Evolutionary conservation across 2,888 invertebrate genomes (phyloP), one percentile per base, ranked within the genome.

Genomic region (Cerastoderma edule): DNA sequence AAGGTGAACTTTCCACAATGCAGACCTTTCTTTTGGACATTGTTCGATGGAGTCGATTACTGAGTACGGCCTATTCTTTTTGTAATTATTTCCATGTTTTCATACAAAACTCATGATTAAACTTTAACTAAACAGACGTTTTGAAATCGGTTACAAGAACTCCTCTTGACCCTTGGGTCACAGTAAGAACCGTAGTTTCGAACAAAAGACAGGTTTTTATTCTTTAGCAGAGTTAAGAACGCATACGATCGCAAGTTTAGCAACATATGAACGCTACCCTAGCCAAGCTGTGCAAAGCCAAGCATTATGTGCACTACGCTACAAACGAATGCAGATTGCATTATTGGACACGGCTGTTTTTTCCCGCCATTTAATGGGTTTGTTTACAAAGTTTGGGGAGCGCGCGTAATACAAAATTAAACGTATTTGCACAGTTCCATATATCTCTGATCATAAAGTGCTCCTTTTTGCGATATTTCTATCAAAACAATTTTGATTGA

Each of bases 321-420:
- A 30, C 28, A 27, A 68, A 50, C 48, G 57, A 68, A 39, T 68
- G 57, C 68, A 68, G 60, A 60, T 39, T 60, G 39, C 33, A 60
- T 33, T 60, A 60, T 60, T 39, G 60, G 60, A 60, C 19, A 60
- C 33, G 33, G n/a, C 32, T 64, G 30, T 19, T 28, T 67, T n/a
- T 72, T 75, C 69, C 72, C 79, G 79, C 79, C 75, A 72, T 50
- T 60, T 72, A 72, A 69, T 44, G 75, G 75, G 75, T 72, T 39
- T 75, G 72, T 60, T 54, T 39, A 57, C 57, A 69, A 78, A 79
- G 75, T 75, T 78, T 78, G 56, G 33, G 63, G 64, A 68, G 75
- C 75, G 79, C 79, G 79, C 72, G 79, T 56, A 72, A 66, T 79
- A 67, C 72, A 67, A 79, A 79, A 57, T 73, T 66, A 13, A 32